Base-by-base conservation (phyloP, 1,140 invertebrate species). In the Aricia agestis region DNA sequence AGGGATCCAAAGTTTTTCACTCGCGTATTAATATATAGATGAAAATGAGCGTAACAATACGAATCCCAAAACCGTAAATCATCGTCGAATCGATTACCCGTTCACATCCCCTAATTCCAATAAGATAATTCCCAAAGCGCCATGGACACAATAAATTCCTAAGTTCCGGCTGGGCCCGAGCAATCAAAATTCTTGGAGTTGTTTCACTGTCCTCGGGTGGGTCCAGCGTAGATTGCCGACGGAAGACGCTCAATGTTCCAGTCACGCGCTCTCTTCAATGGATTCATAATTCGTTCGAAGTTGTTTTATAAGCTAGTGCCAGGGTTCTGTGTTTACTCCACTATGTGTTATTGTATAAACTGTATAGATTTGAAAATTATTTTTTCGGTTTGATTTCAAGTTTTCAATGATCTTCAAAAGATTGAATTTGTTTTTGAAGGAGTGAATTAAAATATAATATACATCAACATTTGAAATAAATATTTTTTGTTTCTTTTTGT, bases 151-250 rank as follows among this genome's bases (percentile, higher is more conserved):
- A 70, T 73, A 65, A 71, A 68, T 77, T 71, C 71, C 72, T 70
- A 32, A 61, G 58, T 70, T 68, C 18, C 57, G 69, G 71, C 68
- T 72, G 67, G 61, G 67, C 68, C 68, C 66, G 58, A 68, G 72
- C 72, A 77, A 77, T 77, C 70, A 72, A 77, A 75, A 77, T 77
- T 77, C 76, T 75, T 75, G 63, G 70, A 72, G 66, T 77, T 69
- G 70, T 69, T 73, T 76, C 57, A 74, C 66, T 73, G 58, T 66
- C 66, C 31, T 57, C 66, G 3, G 69, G 72, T 67, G 68, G 31
- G 66, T 57, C 58, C 67, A 36, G 66, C 45, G 67, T 73, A 45
- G 58, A 70, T 70, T 41, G 66, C 42, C 58, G 58, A 13, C 41
- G 11, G n/a, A 58, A 31, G 17, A 36, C 15, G 61, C 36, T 63